Evolutionary conservation across 2,888 invertebrate genomes (phyloP).

Genomic region (Strigamia transsilvanica): DNA sequence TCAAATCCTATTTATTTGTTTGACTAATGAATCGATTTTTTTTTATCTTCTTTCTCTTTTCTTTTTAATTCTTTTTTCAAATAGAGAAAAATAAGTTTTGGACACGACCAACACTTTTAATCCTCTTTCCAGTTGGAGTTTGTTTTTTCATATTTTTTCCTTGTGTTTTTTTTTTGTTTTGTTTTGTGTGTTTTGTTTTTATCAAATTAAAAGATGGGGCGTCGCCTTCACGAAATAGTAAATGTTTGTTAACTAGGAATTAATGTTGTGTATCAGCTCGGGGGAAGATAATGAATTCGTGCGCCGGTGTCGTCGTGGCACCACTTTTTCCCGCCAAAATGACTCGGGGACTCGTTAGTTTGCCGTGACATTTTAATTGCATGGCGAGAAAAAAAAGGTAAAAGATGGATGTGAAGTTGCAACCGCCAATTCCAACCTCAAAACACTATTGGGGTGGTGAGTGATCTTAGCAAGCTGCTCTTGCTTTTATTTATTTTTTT

Average conservation of each 20-base stretch:
- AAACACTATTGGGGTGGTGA: constrained; percentile 32
- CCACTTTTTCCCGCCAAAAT: constrained; percentile 46
- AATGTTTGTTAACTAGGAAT: constrained; percentile 48
- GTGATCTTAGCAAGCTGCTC: constrained; percentile 20
- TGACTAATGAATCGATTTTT: neutral
- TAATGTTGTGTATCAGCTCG: constrained; percentile 44
- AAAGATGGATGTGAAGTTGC: constrained; percentile 42
- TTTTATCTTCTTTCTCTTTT: neutral
- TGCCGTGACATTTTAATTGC: constrained; percentile 40
- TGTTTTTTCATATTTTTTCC: neutral
- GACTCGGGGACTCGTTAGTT: constrained; percentile 49
- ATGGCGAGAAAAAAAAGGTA: neutral
- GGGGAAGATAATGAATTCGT: constrained; percentile 41
- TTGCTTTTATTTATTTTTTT: neutral
- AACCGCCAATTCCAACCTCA: constrained; percentile 43
- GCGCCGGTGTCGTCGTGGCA: constrained; percentile 43
- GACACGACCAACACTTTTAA: constrained; percentile 20
- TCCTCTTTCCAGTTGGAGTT: constrained; percentile 7
- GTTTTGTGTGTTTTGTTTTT: neutral
- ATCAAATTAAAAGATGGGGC: neutral
- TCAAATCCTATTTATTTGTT: constrained; percentile 29
- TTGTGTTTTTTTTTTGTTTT: neutral
- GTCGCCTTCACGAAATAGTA: constrained; percentile 32
- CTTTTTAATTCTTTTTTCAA: neutral
- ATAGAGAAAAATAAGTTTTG: neutral